Percentiles rank a stretch among this genome's conserved stretches.
These are phyloP conservation scores for Ctenosaura bakeri DNA, from an alignment of 2,797 vertebrate genomes.

Conservation along the genomic window DNA sequence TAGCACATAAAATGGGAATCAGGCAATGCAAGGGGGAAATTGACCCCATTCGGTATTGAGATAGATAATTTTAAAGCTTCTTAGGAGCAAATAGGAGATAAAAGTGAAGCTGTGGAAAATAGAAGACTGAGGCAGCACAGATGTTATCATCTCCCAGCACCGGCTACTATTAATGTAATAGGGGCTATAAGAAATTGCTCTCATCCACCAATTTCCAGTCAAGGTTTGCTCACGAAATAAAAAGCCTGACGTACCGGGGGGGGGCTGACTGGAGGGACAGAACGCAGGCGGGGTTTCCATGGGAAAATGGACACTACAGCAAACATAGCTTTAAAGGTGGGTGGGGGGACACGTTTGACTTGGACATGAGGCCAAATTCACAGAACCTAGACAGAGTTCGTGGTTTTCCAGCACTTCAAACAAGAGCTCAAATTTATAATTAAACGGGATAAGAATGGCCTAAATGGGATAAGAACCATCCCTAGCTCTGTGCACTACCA, in stretches of 20 bases:
- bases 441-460: too few species aligned
- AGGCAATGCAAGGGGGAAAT: conserved; percentile 33
- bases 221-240: conserved; percentile 43
- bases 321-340: not conserved
- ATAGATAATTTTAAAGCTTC: conserved; percentile 37
- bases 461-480: too few species aligned
- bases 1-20: not conserved
- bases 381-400: too few species aligned
- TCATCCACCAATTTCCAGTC: conserved; percentile 36
- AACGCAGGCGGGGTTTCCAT: not conserved
- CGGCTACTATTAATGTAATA: conserved; percentile 29
- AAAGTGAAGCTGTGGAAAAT: conserved; percentile 44
- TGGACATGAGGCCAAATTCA: not conserved
- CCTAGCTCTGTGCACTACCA: too few species aligned
- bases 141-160: not conserved
- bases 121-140: conserved; percentile 26
- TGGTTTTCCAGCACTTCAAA: too few species aligned
- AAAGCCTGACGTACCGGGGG: not conserved
- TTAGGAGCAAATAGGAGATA: conserved; percentile 52
- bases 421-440: too few species aligned
- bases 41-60: not conserved
- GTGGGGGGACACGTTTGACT: not conserved
- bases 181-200: conserved; percentile 36
- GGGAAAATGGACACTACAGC: not conserved
- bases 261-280: not conserved